Evolutionary conservation across 2,113 vertebrate genomes (phyloP).

Genomic region (Paracanthobrama guichenoti): DNA sequence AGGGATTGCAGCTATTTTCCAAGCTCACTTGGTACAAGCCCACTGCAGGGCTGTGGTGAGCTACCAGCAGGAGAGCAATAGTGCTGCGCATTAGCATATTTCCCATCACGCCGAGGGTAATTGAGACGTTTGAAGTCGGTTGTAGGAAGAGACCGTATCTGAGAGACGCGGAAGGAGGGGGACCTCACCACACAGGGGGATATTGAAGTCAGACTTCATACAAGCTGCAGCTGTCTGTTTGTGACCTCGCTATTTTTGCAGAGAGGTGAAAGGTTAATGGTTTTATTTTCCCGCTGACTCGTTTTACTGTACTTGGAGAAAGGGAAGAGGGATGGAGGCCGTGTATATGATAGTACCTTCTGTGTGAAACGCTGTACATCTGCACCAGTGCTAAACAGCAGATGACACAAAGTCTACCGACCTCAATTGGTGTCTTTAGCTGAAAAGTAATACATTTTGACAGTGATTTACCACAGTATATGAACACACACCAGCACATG

Average conservation of each 20-base stretch:
- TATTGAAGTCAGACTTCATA: slow-evolving; percentile 40
- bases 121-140: slow-evolving; percentile 32
- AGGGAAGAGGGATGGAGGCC: slow-evolving; percentile 1
- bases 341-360: neutral
- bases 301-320: slow-evolving; percentile 55
- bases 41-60: neutral
- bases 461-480: neutral
- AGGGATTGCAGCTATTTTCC: slow-evolving; percentile 18
- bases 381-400: neutral
- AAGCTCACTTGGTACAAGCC: slow-evolving; percentile 6
- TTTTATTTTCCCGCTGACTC: slow-evolving; percentile 59
- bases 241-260: slow-evolving; percentile 58
- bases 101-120: slow-evolving; percentile 48
- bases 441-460: neutral
- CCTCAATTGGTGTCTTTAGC: neutral
- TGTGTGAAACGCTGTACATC: slow-evolving; percentile 6
- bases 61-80: neutral
- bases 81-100: slow-evolving; percentile 48
- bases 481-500: neutral
- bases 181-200: slow-evolving; percentile 29
- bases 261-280: slow-evolving; percentile 57
- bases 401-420: neutral
- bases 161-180: neutral
- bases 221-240: slow-evolving; percentile 51
- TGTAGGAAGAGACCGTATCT: slow-evolving; percentile 14